These are phyloP conservation scores for Ochropleura plecta DNA, from an alignment of 2,888 invertebrate genomes.

Conservation along the genomic window DNA sequence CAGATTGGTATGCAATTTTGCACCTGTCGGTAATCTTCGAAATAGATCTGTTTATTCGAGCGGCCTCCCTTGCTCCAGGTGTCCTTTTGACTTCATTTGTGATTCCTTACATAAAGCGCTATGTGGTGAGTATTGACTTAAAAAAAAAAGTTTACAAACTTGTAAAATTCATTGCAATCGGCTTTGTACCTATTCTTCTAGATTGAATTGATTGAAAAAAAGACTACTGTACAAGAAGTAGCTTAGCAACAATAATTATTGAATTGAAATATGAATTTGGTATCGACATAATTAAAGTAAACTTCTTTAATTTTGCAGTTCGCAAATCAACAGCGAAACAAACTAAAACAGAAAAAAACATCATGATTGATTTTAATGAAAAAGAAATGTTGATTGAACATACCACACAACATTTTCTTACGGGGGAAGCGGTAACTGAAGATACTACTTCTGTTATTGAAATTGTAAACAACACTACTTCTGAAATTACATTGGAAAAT, in stretches of 20 bases:
- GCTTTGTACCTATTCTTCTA: neutral
- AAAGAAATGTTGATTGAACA: conserved; percentile 11
- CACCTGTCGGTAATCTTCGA: conserved; percentile 79
- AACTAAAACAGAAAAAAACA: conserved; percentile 7
- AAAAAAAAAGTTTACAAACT: neutral
- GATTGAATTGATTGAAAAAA: neutral
- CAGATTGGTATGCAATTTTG: conserved; percentile 86
- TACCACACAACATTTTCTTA: conserved; percentile 12
- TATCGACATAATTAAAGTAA: neutral
- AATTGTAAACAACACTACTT: neutral
- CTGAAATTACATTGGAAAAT: conserved; percentile 24
- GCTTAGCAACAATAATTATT: neutral
- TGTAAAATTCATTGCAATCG: neutral
- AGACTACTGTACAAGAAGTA: neutral
- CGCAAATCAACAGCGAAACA: conserved; percentile 2
- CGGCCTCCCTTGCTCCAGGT: conserved; percentile 80
- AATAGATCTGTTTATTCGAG: conserved; percentile 77
- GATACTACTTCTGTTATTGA: conserved; percentile 15
- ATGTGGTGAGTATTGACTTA: conserved; percentile 75
- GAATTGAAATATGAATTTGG: neutral
- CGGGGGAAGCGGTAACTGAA: neutral
- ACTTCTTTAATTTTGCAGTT: conserved; percentile 27
- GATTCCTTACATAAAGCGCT: conserved; percentile 74
- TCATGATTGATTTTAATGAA: neutral
- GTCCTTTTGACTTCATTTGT: conserved; percentile 73